Base-by-base conservation (phyloP, 2,113 vertebrate genomes). In the Pseudonaja textilis region DNA sequence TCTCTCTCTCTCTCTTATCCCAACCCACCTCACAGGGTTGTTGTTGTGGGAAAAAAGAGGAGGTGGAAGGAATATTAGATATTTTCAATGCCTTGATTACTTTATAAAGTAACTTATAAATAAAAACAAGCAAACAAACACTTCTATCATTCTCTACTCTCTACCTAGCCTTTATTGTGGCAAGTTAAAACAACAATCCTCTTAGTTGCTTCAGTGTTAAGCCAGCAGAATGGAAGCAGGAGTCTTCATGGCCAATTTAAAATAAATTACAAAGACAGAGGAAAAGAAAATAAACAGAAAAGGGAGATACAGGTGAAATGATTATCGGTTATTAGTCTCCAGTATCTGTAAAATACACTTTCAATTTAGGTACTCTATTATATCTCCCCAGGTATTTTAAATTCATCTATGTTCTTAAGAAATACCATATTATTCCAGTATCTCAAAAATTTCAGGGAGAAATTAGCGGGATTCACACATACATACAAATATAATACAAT, bases 11-110 rank as follows among this genome's bases (percentile, higher is more conserved):
- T 61, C 12, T 69, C 64, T 69, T 11, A n/a, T 4, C 29, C 29
- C 64, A 69, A 69, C 12, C 64, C 29, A n/a, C 29, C 12, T n/a
- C 29, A 12, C 29, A 69, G 14, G 64, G 12, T 16, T 34, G n/a
- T 16, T 34, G n/a, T 52, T 89, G 20, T n/a, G 69, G 85, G 34
- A 52, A 0, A 0, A 85, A 34, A 74, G 29, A 26, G 50, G 9
- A 34, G 42, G 16, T 16, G 45, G 85, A 94, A 94, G 69, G 1
- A 52, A n/a, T n/a, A 42, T 74, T 59, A 54, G 54, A 29, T 29
- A 64, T n/a, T 0, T 69, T n/a, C 11, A 5, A 4, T 1, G 1
- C 61, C 61, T 69, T 69, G 4, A 29, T 69, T 69, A 69, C 45
- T 29, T 34, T 69, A 69, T 34, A n/a, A n/a, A 69, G 29, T 69